These are phyloP conservation scores for Luperina nickerlii DNA, from an alignment of 2,888 invertebrate species.

Conservation along the genomic window DNA sequence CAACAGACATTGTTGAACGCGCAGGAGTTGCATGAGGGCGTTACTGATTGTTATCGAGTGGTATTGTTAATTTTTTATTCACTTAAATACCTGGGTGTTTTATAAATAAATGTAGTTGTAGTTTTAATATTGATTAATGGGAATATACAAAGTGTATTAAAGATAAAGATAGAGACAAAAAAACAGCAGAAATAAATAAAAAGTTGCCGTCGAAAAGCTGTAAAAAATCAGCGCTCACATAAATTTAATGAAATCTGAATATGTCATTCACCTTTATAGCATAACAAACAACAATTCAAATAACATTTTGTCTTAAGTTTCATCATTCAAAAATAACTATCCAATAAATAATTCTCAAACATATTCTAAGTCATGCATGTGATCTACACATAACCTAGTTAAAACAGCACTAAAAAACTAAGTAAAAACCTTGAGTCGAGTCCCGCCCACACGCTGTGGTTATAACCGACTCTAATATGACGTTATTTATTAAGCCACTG, in stretches of 20 bases:
- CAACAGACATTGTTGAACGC: constrained; percentile 54
- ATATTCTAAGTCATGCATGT: constrained; percentile 38
- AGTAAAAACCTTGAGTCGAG: constrained; percentile 60
- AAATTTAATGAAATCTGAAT: background rate
- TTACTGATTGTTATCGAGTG: constrained; percentile 47
- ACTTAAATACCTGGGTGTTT: constrained; percentile 12
- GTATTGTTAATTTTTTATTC: constrained; percentile 53
- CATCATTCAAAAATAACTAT: constrained; percentile 29
- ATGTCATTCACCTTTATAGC: constrained; percentile 11
- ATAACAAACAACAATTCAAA: constrained; percentile 13
- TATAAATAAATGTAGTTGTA: constrained; percentile 2
- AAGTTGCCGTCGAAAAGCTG: background rate
- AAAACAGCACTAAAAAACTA: constrained; percentile 56
- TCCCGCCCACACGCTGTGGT: constrained; percentile 74
- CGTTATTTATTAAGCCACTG: constrained; percentile 82
- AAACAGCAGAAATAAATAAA: background rate
- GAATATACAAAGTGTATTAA: background rate
- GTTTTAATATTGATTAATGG: constrained; percentile 21
- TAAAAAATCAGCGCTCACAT: background rate
- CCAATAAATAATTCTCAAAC: constrained; percentile 50
- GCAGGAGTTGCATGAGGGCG: constrained; percentile 48
- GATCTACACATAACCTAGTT: constrained; percentile 65
- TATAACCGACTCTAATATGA: constrained; percentile 83
- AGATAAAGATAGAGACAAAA: too few relatives aligned
- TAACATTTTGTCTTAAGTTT: constrained; percentile 31